A percentile compares a stretch with the other conserved stretches of the same genome.
Evolutionary conservation across 1,140 invertebrate genomes (phyloP).

Genomic region (Ceratosolen fusciceps): DNA sequence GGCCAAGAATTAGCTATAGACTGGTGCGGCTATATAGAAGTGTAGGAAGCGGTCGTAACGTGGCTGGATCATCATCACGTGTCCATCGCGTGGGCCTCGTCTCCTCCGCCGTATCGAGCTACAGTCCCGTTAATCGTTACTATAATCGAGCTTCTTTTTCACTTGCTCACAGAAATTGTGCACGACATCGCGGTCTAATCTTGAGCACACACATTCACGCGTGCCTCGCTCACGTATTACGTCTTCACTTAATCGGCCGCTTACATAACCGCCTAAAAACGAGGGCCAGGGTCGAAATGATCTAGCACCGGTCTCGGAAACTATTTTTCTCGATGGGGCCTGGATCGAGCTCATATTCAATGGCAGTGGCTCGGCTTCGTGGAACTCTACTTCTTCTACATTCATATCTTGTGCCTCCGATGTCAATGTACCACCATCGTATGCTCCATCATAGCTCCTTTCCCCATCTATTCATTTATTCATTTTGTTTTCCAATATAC

Average conservation of each 20-base stretch:
- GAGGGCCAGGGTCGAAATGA: not conserved
- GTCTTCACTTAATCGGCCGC: not conserved
- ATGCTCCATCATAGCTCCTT: not conserved
- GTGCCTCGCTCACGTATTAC: not conserved
- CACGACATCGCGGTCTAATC: not conserved
- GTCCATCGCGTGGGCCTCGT: not conserved
- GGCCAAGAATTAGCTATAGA: no score
- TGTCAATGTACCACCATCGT: not conserved
- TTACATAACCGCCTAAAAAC: constrained; percentile 1
- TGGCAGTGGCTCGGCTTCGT: not conserved
- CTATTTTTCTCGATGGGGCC: not conserved
- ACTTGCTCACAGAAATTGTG: not conserved
- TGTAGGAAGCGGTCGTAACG: not conserved
- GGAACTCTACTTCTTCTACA: not conserved
- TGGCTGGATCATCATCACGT: not conserved
- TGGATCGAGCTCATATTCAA: not conserved
- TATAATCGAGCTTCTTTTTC: not conserved
- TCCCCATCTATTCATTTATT: not conserved
- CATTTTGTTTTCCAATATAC: no score
- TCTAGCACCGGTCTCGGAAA: not conserved
- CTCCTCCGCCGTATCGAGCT: not conserved
- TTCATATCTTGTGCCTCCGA: no score
- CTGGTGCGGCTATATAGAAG: no score
- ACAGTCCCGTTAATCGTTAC: not conserved
- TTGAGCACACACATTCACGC: not conserved